phyloP scores from a whole-genome alignment of 92 coral and sea anemone genomes.

The Actinostola sp. region DNA sequence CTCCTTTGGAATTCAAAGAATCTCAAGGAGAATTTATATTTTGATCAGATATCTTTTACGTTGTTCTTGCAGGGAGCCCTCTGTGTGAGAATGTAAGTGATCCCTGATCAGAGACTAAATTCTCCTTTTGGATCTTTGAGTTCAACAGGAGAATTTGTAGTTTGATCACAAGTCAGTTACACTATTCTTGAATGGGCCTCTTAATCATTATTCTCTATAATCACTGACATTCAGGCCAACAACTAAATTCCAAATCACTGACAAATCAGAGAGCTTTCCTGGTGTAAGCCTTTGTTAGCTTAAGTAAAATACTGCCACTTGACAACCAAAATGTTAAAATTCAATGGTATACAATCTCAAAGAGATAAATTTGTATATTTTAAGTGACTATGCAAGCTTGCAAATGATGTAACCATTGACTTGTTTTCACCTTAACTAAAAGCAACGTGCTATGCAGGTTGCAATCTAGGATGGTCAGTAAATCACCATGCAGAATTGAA shows the following conservation, averaged over 20 bases:
- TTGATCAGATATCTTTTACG: no score
- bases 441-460: slow-evolving; percentile 16
- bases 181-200: no score
- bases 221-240: background rate
- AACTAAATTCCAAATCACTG: background rate
- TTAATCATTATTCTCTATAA: no score
- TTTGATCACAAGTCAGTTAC: no score
- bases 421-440: background rate
- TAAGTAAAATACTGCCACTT: background rate
- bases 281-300: background rate
- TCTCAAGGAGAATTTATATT: no score
- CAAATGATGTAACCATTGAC: slow-evolving; percentile 7
- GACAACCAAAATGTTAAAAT: slow-evolving; percentile 8
- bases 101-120: no score
- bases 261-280: background rate
- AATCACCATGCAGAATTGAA: background rate
- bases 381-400: slow-evolving; percentile 28
- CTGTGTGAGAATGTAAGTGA: no score
- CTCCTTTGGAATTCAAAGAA: no score
- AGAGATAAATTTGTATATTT: slow-evolving; percentile 14
- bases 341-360: slow-evolving; percentile 21
- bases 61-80: no score
- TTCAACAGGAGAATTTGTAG: no score
- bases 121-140: no score
- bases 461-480: slow-evolving; percentile 1